Evolutionary conservation across 2,888 invertebrate species (phyloP), one percentile per base, ranked within the genome.

Genomic region (Uropetala carovei): DNA sequence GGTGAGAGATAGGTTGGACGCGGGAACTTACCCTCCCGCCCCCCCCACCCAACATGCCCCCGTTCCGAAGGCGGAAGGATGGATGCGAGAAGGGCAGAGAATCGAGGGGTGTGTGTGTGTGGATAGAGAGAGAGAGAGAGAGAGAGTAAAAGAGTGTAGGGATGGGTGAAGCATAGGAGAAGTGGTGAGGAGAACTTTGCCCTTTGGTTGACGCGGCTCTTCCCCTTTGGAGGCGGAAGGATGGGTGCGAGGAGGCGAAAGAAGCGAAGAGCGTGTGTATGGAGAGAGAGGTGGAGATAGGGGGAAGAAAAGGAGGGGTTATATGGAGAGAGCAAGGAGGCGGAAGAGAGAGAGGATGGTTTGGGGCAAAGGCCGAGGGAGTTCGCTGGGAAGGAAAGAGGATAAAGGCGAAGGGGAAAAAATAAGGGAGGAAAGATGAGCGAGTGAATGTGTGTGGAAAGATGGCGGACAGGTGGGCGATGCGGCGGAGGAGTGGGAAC

Each of bases 1-100:
- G 89, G 64, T 43, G 86, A 59, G 60, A 86, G 86, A 86, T 86
- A 60, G 60, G 27, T 75, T 27, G 64, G 27, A 22, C 16, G 60
- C 30, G 89, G 64, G 89, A 75, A 75, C 43, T 5, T 43, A 3
- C 43, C 43, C 43, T 43, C 1, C 43, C 8, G 83, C 83, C 56
- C n/a, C 56, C 11, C 14, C 56, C 56, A 9, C 13, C 82, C 0
- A 59, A 86, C 43, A 43, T 5, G 5, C 3, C 43, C 43, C 43
- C 43, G 43, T 43, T 43, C 43, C 43, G 43, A 43, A 43, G 43
- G 56, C 3, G 30, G 82, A 83, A 57, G 83, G 57, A 57, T 83
- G 83, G 82, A 57, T 16, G 83, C 10, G 10, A 27, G 82, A 27
- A 16, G 82, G 56, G 13, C 1, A 56, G n/a, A 27, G 18, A 7